Conservation (phyloP, 2,888 invertebrate genomes). For the Eupithecia subfuscata region DNA sequence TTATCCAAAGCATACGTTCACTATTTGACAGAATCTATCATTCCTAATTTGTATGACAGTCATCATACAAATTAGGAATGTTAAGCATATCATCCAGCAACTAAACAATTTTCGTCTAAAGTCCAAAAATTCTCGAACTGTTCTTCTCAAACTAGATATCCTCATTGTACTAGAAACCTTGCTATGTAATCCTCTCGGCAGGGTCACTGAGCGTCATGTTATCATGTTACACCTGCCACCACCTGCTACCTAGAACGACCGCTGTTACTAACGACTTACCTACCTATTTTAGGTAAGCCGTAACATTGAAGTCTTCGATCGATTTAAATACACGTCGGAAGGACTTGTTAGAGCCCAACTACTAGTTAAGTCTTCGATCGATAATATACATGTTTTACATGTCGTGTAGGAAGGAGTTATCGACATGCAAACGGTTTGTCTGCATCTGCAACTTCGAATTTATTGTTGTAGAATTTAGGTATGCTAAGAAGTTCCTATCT, state of each 20-base stretch:
- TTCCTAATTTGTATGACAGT: background rate
- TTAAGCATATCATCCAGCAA: background rate
- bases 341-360: background rate
- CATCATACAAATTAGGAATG: too few species aligned
- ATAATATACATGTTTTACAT: background rate
- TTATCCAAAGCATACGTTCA: background rate
- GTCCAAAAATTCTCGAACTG: background rate
- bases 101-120: background rate
- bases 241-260: conserved; percentile 5
- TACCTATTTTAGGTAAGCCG: background rate
- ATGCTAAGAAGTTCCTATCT: background rate
- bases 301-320: background rate
- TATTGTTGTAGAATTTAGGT: background rate
- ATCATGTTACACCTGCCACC: conserved; percentile 17
- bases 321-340: background rate
- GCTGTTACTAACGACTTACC: background rate
- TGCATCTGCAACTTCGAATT: background rate
- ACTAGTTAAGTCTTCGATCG: background rate
- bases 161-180: conserved; percentile 14
- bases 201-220: conserved; percentile 13
- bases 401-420: background rate
- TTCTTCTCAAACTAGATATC: background rate
- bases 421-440: background rate
- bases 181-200: conserved; percentile 15
- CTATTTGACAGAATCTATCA: background rate